Evolutionary conservation across 2,113 vertebrate genomes (phyloP), one percentile per base, ranked within the genome.

Genomic region (Suricata suricatta): DNA sequence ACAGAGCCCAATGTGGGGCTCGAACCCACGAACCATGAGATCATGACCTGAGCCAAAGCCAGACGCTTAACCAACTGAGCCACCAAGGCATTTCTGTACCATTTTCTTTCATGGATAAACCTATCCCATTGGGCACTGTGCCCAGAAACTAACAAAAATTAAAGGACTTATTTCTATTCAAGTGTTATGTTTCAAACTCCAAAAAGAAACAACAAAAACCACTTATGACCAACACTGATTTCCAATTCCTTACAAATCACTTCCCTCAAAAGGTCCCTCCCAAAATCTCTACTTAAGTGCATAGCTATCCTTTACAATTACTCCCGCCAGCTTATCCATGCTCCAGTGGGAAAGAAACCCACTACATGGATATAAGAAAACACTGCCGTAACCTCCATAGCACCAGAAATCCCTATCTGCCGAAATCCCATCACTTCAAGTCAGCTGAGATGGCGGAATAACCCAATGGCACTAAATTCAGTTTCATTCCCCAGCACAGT

Each of bases 111-210:
- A 72, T 33, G 66, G 7, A 92, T 71, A 94, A 88, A 92, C 72
- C 88, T n/a, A 4, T 5, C 21, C 50, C 33, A 85, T 79, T 33
- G 29, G 69, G 71, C 63, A 76, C 23, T 17, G 38, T 68, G 54
- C 66, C 71, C 69, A 96, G 47, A 89, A 94, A 95, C 88, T 80
- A 91, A 95, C 12, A 90, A 13, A 89, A 95, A 96, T 95, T 90
- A 89, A 86, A 96, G 79, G 23, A 87, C 52, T 84, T 93, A 69
- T 76, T 93, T 41, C 54, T 82, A 95, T 82, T 76, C 90, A 95
- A 96, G 64, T 19, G 7, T 19, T 84, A 63, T 29, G 27, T 47
- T 92, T 97, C 31, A 35, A 97, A 84, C 47, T 72, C 35, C 35
- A 47, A 47, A 69, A 47, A 29, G 2, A 44, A 44, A 44, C 38